Evolutionary conservation across 2,113 vertebrate species (phyloP), one percentile per base, ranked within the genome.

Genomic region (Caracal caracal): DNA sequence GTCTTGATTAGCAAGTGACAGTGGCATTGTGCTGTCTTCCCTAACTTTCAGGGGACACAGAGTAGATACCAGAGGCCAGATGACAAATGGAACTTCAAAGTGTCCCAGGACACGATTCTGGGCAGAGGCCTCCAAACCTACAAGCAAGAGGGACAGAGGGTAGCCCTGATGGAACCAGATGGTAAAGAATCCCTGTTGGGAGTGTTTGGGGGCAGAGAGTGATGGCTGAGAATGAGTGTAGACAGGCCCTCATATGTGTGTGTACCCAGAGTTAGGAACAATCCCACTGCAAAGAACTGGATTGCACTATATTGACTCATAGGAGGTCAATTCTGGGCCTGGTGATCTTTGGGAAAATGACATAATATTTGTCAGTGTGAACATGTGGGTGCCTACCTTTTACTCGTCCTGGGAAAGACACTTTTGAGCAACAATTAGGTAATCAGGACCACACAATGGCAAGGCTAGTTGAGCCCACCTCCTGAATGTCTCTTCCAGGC

Each of bases 301-400:
- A 16, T 8, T 12, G 5, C 16, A 47, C 26, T 19, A 1, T 5
- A 51, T 0, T 16, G 12, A 80, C 10, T 28, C 43, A n/a, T 1
- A 68, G 40, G 51, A 70, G 65, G 8, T 19, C 37, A 75, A 0
- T 15, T 43, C 10, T 2, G 10, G n/a, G 71, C 15, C 47, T 35
- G 13, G 13, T 6, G 5, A 2, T 56, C 87, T 26, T 49, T 73
- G 88, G 88, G 35, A 51, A 16, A 37, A 70, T 13, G 12, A 49
- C 40, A 37, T 5, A 22, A 2, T 24, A 28, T 78, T 93, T 35
- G 2, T 53, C 3, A 9, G 12, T 43, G 26, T 80, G 84, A n/a
- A 76, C 5, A 1, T 51, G 5, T 1, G 24, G 26, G 19, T 66
- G 1, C 12, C 2, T 49, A 26, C 13, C 10, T 73, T 82, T 47